Evolutionary conservation across 1,140 invertebrate species (phyloP), one percentile per base, ranked within the genome.

Genomic region (Panonychus citri): DNA sequence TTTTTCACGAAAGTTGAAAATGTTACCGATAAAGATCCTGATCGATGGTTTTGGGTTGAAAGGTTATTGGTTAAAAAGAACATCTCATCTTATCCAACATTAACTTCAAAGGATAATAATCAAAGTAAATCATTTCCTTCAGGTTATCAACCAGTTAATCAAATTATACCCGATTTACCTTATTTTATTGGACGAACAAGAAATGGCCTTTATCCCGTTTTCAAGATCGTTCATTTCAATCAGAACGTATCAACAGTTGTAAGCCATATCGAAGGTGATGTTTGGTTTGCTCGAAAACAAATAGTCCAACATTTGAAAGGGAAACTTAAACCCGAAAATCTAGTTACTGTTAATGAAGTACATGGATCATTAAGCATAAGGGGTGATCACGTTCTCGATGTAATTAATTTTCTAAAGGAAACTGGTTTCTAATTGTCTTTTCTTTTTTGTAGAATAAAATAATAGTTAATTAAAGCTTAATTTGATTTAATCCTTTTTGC

Each of bases 41-140:
- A 51, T 1, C 8, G 27, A 25, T 54, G 52, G 52, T 54, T 37
- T 21, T 54, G 52, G 52, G 52, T 54, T 37, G 52, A 54, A 19
- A 3, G 52, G 17, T 25, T 54, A 21, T 13, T 54, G 27, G 8
- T 10, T n/a, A 46, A 19, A 24, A 7, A 46, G 10, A 8, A 21
- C 10, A 1, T 21, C 10, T 46, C 43, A 7, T 8, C 13, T 7
- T 24, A 46, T 46, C 43, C 21, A 10, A 46, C 15, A 21, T 24
- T n/a, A 1, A 2, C 21, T 19, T 13, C 1, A 2, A 10, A 15
- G 17, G 52, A 42, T 42, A 21, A 51, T 7, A 30, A 27, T 3
- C 25, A n/a, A 34, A 34, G 12, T 34, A n/a, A n/a, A n/a, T n/a
- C n/a, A n/a, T 34, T 34, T 34, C 19, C 27, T 1, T 42, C 52